A percentile compares a stretch with the other conserved stretches of the same genome.
Evolutionary conservation across 2,888 invertebrate species (phyloP).

Genomic region (Laothoe populi): DNA sequence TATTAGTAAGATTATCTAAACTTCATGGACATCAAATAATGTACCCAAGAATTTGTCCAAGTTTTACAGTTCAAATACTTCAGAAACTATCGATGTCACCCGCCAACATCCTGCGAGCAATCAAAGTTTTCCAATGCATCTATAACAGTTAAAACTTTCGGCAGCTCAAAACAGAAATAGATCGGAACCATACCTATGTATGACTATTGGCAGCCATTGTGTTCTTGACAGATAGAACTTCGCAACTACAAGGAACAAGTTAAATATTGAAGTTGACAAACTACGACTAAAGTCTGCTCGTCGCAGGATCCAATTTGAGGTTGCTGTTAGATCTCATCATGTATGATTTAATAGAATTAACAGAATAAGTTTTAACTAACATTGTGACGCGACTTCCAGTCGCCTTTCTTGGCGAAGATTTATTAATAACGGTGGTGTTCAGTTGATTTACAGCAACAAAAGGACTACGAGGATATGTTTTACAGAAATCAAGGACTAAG

Average conservation of each 20-base stretch:
- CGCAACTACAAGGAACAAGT: constrained; percentile 64
- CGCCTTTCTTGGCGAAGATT: constrained; percentile 30
- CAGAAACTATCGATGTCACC: constrained; percentile 15
- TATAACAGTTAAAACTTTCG: constrained; percentile 43
- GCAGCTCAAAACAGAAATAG: constrained; percentile 46
- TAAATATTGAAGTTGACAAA: constrained; percentile 77
- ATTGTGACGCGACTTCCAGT: constrained; percentile 20
- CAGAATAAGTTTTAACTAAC: constrained; percentile 40
- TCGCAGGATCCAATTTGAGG: constrained; percentile 54
- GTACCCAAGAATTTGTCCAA: constrained; percentile 31
- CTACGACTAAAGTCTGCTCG: constrained; percentile 56
- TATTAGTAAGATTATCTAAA: no score
- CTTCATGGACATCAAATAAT: not conserved
- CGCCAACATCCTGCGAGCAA: constrained; percentile 15
- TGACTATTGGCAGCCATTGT: constrained; percentile 57
- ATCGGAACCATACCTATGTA: constrained; percentile 48
- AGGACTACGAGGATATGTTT: constrained; percentile 46
- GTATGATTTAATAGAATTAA: constrained; percentile 55
- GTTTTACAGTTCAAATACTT: constrained; percentile 1
- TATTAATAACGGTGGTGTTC: constrained; percentile 35
- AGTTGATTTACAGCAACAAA: constrained; percentile 45
- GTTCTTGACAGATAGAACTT: constrained; percentile 62
- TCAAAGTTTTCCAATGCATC: constrained; percentile 38
- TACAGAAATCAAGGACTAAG: constrained; percentile 48
- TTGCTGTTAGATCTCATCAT: constrained; percentile 43